Conservation (phyloP, 1,140 invertebrate species). For the Phymorhynchus buccinoides region DNA sequence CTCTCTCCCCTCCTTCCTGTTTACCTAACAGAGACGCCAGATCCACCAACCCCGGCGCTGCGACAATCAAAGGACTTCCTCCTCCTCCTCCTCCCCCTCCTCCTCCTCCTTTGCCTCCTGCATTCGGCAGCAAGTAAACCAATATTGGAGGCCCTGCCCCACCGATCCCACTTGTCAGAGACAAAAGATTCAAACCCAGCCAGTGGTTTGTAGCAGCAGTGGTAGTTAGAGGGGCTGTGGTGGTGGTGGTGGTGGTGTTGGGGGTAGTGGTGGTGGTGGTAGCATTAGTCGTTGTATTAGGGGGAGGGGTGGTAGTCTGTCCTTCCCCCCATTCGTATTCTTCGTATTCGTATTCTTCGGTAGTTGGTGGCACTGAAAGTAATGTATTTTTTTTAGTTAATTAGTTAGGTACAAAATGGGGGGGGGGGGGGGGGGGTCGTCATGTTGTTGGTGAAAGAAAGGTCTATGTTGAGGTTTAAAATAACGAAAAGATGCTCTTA, state of each 20-base stretch:
- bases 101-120: background rate
- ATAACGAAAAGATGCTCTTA: no score
- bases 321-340: background rate
- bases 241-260: background rate
- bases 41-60: background rate
- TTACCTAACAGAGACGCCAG: background rate
- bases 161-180: background rate
- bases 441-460: no score
- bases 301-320: background rate
- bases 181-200: background rate
- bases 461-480: no score
- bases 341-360: background rate
- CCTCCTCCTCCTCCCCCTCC: background rate
- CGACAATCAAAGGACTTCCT: background rate
- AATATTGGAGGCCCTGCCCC: background rate
- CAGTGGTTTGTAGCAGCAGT: background rate
- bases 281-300: background rate
- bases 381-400: no score
- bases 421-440: no score
- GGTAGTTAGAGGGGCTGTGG: background rate
- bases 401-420: no score
- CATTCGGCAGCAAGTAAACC: background rate
- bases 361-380: background rate
- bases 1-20: no score
- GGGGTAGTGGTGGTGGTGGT: background rate